Conservation (phyloP, 2,888 invertebrate species). For the Leptopterna dolabrata region DNA sequence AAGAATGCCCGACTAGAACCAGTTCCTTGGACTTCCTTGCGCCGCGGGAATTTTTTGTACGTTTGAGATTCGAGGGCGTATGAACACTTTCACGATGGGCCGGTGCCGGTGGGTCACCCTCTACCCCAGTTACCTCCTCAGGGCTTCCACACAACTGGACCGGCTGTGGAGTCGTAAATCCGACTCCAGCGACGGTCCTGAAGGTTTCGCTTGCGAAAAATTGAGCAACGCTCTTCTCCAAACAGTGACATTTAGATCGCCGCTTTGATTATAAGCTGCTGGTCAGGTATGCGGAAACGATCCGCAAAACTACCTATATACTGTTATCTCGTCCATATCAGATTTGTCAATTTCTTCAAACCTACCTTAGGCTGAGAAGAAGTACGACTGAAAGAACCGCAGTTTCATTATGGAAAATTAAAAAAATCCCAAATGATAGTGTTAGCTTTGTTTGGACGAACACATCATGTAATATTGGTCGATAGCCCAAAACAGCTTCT, state of each 20-base stretch:
- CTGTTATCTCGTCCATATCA: too few species aligned
- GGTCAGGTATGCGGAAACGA: not conserved
- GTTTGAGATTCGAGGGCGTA: not conserved
- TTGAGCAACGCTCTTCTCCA: not conserved
- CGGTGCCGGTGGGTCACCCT: not conserved
- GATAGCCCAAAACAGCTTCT: too few species aligned
- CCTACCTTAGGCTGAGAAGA: too few species aligned
- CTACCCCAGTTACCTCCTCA: not conserved
- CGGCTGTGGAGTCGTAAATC: not conserved
- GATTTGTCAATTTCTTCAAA: too few species aligned
- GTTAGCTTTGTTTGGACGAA: too few species aligned
- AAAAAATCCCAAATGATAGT: too few species aligned
- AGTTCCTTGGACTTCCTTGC: not conserved
- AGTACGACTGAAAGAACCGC: too few species aligned
- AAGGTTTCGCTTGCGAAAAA: not conserved
- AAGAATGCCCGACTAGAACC: not conserved
- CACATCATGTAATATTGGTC: too few species aligned
- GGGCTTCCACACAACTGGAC: not conserved
- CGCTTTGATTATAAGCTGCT: not conserved
- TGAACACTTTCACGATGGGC: not conserved
- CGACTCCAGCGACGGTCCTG: not conserved
- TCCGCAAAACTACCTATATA: too few species aligned
- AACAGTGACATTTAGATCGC: not conserved
- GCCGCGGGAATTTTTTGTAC: not conserved
- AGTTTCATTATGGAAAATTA: too few species aligned